Conservation (phyloP, 2,113 vertebrate species). For the Petrocephalus zakoni region DNA sequence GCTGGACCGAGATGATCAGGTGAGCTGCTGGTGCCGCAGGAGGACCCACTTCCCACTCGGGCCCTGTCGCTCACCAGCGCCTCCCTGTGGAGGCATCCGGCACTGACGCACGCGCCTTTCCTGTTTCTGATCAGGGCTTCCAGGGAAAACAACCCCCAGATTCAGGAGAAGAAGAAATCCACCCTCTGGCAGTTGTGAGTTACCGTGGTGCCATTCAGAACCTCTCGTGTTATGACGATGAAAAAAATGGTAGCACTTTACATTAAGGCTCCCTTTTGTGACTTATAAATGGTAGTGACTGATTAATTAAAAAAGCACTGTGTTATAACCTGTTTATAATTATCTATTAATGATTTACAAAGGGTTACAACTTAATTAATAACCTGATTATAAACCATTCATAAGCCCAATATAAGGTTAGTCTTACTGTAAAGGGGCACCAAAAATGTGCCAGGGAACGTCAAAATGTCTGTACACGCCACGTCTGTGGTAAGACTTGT, state of each 20-base stretch:
- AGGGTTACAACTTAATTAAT: background rate
- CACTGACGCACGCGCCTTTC: background rate
- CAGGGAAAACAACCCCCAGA: conserved; percentile 79
- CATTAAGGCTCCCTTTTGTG: background rate
- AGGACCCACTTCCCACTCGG: background rate
- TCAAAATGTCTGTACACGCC: background rate
- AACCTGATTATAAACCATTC: background rate
- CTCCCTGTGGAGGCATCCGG: background rate
- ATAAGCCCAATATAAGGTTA: background rate
- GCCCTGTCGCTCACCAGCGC: background rate
- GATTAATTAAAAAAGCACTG: background rate
- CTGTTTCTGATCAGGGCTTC: conserved; percentile 73
- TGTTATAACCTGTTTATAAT: background rate
- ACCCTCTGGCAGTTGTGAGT: conserved; percentile 99
- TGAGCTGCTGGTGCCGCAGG: conserved; percentile 32
- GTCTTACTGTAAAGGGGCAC: background rate
- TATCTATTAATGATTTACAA: background rate
- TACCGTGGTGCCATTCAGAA: background rate
- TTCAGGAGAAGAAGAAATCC: conserved; percentile 94
- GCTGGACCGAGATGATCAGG: conserved; percentile 99
- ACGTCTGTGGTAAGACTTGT: no score
- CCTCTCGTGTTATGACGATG: background rate
- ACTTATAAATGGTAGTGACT: background rate
- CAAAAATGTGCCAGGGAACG: background rate
- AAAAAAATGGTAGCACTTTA: background rate